A percentile compares a stretch with the other conserved stretches of the same genome.
Conservation (phyloP, 2,113 vertebrate genomes). For the Murina feae region DNA sequence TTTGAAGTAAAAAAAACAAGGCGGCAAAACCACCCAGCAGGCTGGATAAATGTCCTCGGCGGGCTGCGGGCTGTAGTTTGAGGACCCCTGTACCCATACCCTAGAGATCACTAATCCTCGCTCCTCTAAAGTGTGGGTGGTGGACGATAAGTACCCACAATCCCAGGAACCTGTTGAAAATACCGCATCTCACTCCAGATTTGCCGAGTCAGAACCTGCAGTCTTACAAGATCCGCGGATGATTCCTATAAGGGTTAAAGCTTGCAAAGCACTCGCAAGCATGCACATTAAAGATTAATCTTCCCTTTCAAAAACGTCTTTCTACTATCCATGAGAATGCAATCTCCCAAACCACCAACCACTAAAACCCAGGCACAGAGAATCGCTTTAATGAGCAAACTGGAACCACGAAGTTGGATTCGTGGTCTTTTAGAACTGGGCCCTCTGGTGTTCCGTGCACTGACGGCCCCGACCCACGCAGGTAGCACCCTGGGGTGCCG, state of each 20-base stretch:
- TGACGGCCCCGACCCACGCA: fast-evolving
- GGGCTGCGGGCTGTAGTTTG: no score
- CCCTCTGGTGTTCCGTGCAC: fast-evolving
- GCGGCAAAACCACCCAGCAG: no score
- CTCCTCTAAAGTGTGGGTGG: neutral
- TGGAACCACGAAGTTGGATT: neutral
- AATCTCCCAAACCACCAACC: neutral
- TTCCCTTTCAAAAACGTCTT: neutral
- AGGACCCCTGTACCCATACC: no score
- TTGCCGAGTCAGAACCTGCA: neutral
- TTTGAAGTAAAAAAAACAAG: no score
- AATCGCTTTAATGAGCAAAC: neutral
- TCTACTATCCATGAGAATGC: neutral
- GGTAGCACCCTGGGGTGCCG: fast-evolving
- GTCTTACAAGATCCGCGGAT: neutral
- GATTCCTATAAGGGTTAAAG: neutral
- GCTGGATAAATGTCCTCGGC: no score
- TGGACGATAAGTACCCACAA: fast-evolving
- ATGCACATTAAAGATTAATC: neutral
- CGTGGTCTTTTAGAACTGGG: neutral
- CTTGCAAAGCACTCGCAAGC: neutral
- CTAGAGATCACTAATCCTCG: neutral
- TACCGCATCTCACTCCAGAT: neutral
- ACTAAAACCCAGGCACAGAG: neutral
- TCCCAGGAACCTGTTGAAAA: neutral